Conservation (phyloP, 2,113 vertebrate species). For the human region GRCh38 chr6:96470001-96470500, state of each 20-base stretch:
- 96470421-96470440: constrained; percentile 73
- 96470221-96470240: constrained; percentile 71
- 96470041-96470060: neutral
- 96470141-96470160: neutral
- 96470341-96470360: constrained; percentile 41
- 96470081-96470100: neutral
- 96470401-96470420: constrained; percentile 72
- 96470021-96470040: neutral
- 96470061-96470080: neutral
- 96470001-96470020: neutral
- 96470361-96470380: constrained; percentile 52
- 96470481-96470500: constrained; percentile 1
- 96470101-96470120: neutral
- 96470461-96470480: constrained; percentile 78
- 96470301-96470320: too few species aligned
- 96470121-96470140: neutral
- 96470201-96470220: constrained; percentile 63
- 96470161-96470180: neutral
- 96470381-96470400: constrained; percentile 73
- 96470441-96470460: constrained; percentile 70
- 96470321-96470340: constrained; percentile 32
- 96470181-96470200: constrained; percentile 62
- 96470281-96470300: too few species aligned
- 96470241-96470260: constrained; percentile 60
- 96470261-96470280: constrained; percentile 69